A percentile compares a stretch with the other conserved stretches of the same genome.
Evolutionary conservation across 2,113 vertebrate species (phyloP).

Genomic region (Xenopus borealis): DNA sequence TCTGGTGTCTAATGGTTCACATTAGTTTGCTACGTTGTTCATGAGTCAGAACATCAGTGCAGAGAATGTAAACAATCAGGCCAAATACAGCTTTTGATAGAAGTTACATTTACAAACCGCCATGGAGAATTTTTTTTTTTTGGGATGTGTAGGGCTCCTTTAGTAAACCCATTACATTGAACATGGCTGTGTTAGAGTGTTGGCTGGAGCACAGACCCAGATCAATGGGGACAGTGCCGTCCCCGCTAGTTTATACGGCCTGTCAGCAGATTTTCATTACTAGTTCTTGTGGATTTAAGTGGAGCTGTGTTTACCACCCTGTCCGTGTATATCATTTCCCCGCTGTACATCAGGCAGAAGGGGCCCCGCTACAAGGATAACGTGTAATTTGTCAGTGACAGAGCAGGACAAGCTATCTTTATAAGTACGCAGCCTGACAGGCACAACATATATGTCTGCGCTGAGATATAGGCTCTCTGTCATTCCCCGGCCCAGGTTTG

Average conservation of each 20-base stretch:
- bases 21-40: too few species aligned
- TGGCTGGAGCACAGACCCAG: background rate
- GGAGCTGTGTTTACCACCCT: constrained; percentile 17
- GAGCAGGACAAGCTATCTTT: constrained; percentile 34
- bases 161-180: background rate
- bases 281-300: constrained; percentile 25
- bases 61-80: too few species aligned
- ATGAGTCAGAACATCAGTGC: too few species aligned
- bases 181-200: background rate
- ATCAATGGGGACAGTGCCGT: background rate
- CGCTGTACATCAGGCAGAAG: constrained; percentile 28
- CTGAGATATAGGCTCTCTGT: constrained; percentile 31
- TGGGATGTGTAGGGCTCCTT: background rate
- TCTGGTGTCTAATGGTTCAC: too few species aligned
- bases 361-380: constrained; percentile 32
- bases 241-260: constrained; percentile 11
- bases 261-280: constrained; percentile 32
- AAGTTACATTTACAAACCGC: too few species aligned
- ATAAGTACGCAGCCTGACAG: constrained; percentile 37
- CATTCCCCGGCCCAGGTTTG: background rate
- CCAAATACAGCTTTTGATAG: too few species aligned
- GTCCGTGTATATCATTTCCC: constrained; percentile 32
- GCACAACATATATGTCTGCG: constrained; percentile 40
- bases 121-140: too few species aligned
- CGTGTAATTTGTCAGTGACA: constrained; percentile 38